phyloP scores from a whole-genome alignment of 2,113 vertebrate genomes.

The Chauna torquata region DNA sequence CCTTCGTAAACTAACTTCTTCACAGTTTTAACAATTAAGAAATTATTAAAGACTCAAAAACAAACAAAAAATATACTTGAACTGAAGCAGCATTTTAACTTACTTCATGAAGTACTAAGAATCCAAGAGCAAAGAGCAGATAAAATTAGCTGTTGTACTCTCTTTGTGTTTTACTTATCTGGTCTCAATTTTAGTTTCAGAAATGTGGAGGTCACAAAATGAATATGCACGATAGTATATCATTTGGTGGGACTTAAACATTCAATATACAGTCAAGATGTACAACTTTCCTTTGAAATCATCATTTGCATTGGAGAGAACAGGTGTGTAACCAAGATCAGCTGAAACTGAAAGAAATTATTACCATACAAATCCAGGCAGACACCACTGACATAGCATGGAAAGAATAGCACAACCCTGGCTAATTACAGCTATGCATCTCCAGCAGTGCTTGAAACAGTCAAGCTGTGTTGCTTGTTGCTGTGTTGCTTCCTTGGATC shows the following conservation, averaged over 20 bases:
- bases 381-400: not conserved
- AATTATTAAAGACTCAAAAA: not conserved
- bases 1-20: not conserved
- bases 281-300: not conserved
- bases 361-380: not conserved
- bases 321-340: not conserved
- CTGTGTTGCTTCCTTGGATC: not conserved
- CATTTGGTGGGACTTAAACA: not conserved
- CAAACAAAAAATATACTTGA: not conserved
- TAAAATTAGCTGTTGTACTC: not conserved
- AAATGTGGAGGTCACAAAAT: not conserved
- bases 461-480: not conserved
- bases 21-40: not conserved
- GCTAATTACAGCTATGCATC: not conserved
- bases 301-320: not conserved
- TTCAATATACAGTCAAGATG: not conserved
- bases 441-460: not conserved
- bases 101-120: not conserved
- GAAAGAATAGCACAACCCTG: not conserved
- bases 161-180: not conserved
- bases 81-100: not conserved
- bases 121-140: not conserved
- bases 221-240: not conserved
- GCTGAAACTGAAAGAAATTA: not conserved
- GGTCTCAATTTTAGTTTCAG: not conserved